phyloP scores from a whole-genome alignment of 2,113 vertebrate species.

The Dipodomys ordii region DNA sequence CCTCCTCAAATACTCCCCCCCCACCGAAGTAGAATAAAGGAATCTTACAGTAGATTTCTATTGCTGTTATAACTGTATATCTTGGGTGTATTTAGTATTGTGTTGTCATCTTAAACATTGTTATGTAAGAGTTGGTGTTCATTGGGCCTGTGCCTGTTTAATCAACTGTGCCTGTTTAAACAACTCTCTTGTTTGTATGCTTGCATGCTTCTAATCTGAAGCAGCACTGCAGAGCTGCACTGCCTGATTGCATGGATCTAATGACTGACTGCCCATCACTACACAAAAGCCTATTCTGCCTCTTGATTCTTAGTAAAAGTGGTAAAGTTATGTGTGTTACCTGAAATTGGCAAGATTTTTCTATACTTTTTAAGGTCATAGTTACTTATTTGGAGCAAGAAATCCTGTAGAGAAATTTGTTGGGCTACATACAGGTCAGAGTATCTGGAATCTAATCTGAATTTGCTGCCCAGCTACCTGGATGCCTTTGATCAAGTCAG shows the following conservation, averaged over 20 bases:
- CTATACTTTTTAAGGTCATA: background rate
- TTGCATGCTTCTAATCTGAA: background rate
- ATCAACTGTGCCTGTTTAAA: background rate
- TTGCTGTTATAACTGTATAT: background rate
- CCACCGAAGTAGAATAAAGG: too few relatives aligned
- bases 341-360: background rate
- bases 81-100: background rate
- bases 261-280: background rate
- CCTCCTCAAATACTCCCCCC: too few relatives aligned
- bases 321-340: conserved; percentile 1
- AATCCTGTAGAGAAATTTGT: background rate
- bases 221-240: background rate
- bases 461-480: background rate
- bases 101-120: background rate
- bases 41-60: too few relatives aligned
- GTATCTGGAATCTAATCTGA: background rate
- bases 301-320: conserved; percentile 27
- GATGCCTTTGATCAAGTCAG: background rate
- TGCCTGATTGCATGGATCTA: background rate
- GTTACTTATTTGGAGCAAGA: background rate
- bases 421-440: background rate
- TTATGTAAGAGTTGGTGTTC: background rate
- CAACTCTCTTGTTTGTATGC: background rate
- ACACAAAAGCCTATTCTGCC: background rate
- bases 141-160: background rate